A percentile compares a stretch with the other conserved stretches of the same genome.
phyloP scores from a whole-genome alignment of 2,888 invertebrate species.

The Ligdia adustata region DNA sequence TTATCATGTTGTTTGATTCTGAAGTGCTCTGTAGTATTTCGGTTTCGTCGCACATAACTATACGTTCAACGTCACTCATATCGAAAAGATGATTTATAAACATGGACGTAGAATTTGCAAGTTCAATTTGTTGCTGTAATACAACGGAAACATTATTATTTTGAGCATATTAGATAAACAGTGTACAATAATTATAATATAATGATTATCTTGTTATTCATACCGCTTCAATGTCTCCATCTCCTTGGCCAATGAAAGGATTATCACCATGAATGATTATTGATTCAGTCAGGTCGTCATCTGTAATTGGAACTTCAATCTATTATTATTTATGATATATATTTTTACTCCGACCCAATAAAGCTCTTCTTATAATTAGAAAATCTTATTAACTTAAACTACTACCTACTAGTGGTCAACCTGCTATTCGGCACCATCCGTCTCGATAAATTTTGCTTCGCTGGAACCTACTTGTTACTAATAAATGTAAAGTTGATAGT shows the following conservation, averaged over 20 bases:
- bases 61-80: conserved; percentile 67
- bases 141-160: conserved; percentile 3
- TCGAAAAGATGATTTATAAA: conserved; percentile 70
- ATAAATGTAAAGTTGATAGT: no score
- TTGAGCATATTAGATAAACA: no score
- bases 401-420: no score
- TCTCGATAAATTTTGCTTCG: no score
- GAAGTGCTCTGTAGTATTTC: conserved; percentile 37
- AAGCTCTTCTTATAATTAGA: no score
- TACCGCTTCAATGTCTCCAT: conserved; percentile 62
- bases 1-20: conserved; percentile 44
- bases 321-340: not conserved
- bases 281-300: conserved; percentile 2
- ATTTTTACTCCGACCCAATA: no score
- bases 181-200: not conserved
- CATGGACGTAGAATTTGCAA: conserved; percentile 63
- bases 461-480: no score
- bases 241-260: conserved; percentile 71
- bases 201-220: conserved; percentile 17
- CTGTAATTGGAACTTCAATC: conserved; percentile 3
- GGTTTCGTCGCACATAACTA: conserved; percentile 44
- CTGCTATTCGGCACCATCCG: no score
- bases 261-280: conserved; percentile 35
- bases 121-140: conserved; percentile 51
- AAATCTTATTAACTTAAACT: no score